Base-by-base conservation (phyloP, 2,888 invertebrate genomes). In the Spisula subtruncata region DNA sequence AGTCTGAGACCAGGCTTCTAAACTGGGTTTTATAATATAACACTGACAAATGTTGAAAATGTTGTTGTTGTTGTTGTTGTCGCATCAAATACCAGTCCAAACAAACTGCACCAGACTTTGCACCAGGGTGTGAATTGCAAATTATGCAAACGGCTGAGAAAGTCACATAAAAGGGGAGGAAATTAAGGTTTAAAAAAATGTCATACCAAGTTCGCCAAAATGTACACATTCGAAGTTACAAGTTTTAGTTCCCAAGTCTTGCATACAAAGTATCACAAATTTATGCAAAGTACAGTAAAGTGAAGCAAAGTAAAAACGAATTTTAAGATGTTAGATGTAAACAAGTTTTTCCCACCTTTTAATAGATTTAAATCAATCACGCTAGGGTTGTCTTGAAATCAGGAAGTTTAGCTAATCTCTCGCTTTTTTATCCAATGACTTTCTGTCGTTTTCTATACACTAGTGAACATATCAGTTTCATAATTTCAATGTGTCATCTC, bases 321-420 rank as follows among this genome's bases (percentile, higher is more conserved):
- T 35, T 2, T 14, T 18, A 75, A 75, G 35, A 32, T 75, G 75
- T 75, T 35, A 75, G 35, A 32, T 75, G 75, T 75, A 75, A 75
- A 75, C 75, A 75, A 75, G 4, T 75, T 75, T 71, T 75, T 66
- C 60, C n/a, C 60, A 66, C n/a, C 60, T 66, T 66, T 71, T 32
- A 75, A 16, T 18, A 75, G 75, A 75, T 75, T 75, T 75, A 75
- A 75, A 75, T 75, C 75, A 35, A 14, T 75, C 75, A 32, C 35
- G 8, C 35, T 12, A 8, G 18, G 75, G 10, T 14, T 18, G 35
- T 16, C 75, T 32, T 75, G 4, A 75, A 75, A 75, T 75, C 10
- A 32, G 35, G 75, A 32, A 75, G 35, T 32, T 32, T 35, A 10
- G 2, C 5, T 25, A 66, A 25, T 25, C 60, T 66, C 5, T 25